Base-by-base conservation (phyloP, 2,888 invertebrate genomes). In the Rotaria socialis region DNA sequence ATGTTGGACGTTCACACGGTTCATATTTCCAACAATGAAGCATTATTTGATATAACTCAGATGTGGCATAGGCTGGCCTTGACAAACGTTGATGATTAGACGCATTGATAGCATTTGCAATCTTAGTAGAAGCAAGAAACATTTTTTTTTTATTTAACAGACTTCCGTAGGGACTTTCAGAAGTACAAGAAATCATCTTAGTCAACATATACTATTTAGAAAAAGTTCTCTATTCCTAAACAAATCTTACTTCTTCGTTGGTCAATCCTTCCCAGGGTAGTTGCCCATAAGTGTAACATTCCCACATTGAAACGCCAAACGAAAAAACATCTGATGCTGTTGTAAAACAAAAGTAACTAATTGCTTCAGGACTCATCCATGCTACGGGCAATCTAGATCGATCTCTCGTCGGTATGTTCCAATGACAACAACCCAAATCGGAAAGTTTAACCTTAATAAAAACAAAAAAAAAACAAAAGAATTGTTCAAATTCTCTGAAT, bases 1-100 rank as follows among this genome's bases (percentile, higher is more conserved):
- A 80, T n/a, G 80, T 80, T 80, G 80, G 80, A n/a, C 80, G 80
- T 80, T 80, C 47, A 47, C 4, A 43, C n/a, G 80, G 47, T 47
- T 80, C 80, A 80, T 80, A 80, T 80, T 47, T 43, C 80, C 80
- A 80, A 47, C 80, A 80, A 19, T 43, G 24, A 24, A 80, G 47
- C 80, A 80, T 80, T 24, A 80, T 11, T 47, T 80, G 47, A 80
- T 80, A 80, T 0, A 80, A 22, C 47, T 80, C 80, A 47, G 80
- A 47, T 80, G 80, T 80, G 14, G 80, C 43, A 80, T 80, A n/a
- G 11, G 80, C 22, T 47, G 80, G 80, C 47, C 80, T 43, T n/a
- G 80, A 10, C n/a, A 80, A 47, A 24, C 47, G 80, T n/a, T 80
- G 80, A 80, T 80, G 47, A 80, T 80, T 80, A 11, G 80, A 24